phyloP scores from a whole-genome alignment of 2,888 invertebrate species.

The Coecobrya sp. region DNA sequence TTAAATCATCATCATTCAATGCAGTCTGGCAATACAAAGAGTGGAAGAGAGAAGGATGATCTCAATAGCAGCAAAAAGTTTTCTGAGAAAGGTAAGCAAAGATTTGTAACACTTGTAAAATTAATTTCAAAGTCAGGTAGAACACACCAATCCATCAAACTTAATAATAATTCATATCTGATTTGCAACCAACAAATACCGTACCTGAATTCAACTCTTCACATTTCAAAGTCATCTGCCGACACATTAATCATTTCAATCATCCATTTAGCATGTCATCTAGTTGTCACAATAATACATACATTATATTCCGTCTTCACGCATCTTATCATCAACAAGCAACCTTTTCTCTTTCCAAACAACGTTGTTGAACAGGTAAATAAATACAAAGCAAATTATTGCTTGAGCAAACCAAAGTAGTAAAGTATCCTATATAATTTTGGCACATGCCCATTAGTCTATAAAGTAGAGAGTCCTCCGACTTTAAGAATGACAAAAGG shows the following conservation, averaged over 20 bases:
- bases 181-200: background rate
- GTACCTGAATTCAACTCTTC: background rate
- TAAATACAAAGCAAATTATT: background rate
- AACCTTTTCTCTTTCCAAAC: constrained; percentile 37
- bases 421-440: background rate
- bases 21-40: constrained; percentile 64
- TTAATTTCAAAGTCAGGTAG: background rate
- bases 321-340: background rate
- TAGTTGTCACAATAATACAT: constrained; percentile 84
- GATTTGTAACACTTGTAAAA: constrained; percentile 9
- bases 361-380: background rate
- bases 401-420: too few relatives aligned
- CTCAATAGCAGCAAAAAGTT: constrained; percentile 79
- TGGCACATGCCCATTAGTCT: constrained; percentile 80
- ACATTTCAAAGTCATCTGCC: background rate
- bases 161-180: background rate
- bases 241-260: constrained; percentile 66
- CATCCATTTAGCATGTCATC: constrained; percentile 79
- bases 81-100: constrained; percentile 84
- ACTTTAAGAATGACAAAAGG: background rate
- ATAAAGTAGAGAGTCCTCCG: background rate
- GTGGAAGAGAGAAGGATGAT: constrained; percentile 78
- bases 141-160: too few relatives aligned
- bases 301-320: constrained; percentile 17
- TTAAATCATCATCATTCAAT: constrained; percentile 57